Percentiles rank a stretch among this genome's conserved stretches.
Conservation (phyloP, 53 echinoderm and acorn worm genomes). For the Echinometra lucunter region DNA sequence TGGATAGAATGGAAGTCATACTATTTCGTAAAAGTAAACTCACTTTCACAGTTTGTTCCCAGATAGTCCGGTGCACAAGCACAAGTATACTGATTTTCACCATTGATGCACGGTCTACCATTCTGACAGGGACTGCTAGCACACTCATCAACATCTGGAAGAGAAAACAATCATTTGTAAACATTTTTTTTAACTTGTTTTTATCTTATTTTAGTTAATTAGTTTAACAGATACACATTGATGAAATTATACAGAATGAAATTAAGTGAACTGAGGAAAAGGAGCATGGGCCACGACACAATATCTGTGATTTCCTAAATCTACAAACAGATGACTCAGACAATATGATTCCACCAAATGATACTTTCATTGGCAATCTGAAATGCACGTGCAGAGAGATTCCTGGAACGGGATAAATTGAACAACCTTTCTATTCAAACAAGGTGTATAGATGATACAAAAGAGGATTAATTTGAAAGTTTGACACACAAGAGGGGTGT, state of each 20-base stretch:
- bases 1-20: too few relatives aligned
- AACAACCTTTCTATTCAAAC: too few relatives aligned
- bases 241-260: background rate
- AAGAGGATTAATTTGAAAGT: too few relatives aligned
- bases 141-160: slow-evolving; percentile 73
- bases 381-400: too few relatives aligned
- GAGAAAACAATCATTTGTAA: background rate
- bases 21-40: background rate
- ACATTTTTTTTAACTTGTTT: background rate
- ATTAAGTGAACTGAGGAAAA: background rate
- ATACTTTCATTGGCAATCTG: background rate
- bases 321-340: background rate
- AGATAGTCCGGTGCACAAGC: slow-evolving; percentile 10
- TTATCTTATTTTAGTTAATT: background rate
- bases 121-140: slow-evolving; percentile 70
- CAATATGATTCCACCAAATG: background rate
- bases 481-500: too few relatives aligned
- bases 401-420: too few relatives aligned
- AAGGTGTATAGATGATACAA: too few relatives aligned
- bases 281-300: background rate
- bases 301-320: background rate
- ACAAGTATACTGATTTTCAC: slow-evolving; percentile 54
- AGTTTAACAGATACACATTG: background rate
- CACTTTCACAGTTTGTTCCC: slow-evolving; percentile 35
- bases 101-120: slow-evolving; percentile 35